phyloP scores from a whole-genome alignment of 2,797 vertebrate genomes.

The Macrochelys suwanniensis region DNA sequence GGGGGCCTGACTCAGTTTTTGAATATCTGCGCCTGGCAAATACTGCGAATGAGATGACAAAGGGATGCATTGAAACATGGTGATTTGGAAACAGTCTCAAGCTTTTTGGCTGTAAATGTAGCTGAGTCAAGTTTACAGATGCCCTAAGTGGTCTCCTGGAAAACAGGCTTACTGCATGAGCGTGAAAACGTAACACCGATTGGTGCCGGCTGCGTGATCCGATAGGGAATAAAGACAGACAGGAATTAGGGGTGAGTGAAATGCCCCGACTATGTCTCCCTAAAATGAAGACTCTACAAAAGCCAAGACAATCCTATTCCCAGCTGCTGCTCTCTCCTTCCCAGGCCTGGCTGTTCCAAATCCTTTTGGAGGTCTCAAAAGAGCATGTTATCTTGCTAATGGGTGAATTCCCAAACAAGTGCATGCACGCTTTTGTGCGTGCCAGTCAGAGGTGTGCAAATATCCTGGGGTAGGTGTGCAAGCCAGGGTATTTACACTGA shows the following conservation, averaged over 20 bases:
- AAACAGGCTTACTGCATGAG: background rate
- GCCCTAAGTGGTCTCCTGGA: background rate
- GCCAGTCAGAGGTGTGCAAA: background rate
- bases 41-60: background rate
- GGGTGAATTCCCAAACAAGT: background rate
- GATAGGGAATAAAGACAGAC: background rate
- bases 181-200: background rate
- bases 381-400: background rate
- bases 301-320: background rate
- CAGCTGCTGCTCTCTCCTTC: background rate
- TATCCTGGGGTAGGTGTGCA: accelerated
- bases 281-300: background rate
- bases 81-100: background rate
- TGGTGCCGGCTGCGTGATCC: accelerated
- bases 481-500: accelerated
- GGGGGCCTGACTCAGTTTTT: background rate
- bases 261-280: background rate
- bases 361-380: background rate
- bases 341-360: background rate
- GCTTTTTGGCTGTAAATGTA: background rate
- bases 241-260: background rate
- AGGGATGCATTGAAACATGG: background rate
- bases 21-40: background rate
- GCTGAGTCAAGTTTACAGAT: background rate
- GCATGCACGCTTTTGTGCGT: background rate